Conservation (phyloP, 2,797 vertebrate species). For the Sebastes baramenuke region DNA sequence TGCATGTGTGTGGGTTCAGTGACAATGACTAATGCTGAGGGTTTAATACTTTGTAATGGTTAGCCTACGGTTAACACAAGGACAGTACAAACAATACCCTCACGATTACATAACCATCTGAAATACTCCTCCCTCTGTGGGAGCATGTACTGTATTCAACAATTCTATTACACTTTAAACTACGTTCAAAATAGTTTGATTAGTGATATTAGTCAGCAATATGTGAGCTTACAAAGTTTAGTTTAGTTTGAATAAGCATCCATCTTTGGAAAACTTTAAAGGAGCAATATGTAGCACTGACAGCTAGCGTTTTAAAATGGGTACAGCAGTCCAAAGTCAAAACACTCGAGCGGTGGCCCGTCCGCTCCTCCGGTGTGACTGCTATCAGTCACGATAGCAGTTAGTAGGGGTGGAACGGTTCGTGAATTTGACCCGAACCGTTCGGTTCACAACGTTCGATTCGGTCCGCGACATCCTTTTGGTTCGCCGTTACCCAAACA, state of each 20-base stretch:
- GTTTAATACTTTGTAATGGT: constrained; percentile 14
- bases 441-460: rapidly evolving
- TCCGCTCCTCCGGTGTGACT: too few species aligned
- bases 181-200: background rate
- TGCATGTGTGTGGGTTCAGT: constrained; percentile 12
- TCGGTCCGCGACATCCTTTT: rapidly evolving
- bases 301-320: too few species aligned
- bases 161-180: background rate
- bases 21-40: constrained; percentile 13
- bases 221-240: background rate
- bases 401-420: too few species aligned
- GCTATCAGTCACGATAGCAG: too few species aligned
- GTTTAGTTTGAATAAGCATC: background rate
- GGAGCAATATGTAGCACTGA: too few species aligned
- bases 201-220: background rate
- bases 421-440: too few species aligned
- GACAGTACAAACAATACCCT: background rate
- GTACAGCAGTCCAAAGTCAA: background rate
- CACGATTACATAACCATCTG: background rate
- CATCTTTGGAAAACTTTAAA: background rate
- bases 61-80: background rate
- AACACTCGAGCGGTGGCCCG: background rate
- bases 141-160: background rate
- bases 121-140: background rate
- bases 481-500: too few species aligned